Base-by-base conservation (phyloP, 2,888 invertebrate species). In the Torymus tubicola region DNA sequence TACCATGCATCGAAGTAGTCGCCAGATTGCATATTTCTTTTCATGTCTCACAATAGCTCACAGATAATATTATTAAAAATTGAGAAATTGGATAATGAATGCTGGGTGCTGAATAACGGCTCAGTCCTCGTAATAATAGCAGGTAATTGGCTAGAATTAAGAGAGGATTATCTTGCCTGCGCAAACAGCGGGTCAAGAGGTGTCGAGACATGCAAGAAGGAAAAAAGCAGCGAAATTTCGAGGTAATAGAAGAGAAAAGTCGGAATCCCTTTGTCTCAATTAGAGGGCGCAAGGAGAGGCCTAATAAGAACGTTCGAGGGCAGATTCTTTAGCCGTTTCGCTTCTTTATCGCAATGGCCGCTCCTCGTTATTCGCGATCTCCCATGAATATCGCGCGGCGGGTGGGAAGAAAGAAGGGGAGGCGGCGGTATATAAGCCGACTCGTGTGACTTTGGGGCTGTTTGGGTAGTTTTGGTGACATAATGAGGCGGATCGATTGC, bases 401-500 rank as follows among this genome's bases (percentile, higher is more conserved):
- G 16, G 57, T 14, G 16, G 42, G 55, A 64, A 63, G 42, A 16
- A 18, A 64, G 50, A 50, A 42, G n/a, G 69, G 55, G 68, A 68
- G 61, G 13, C 42, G 58, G 18, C 0, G 11, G 58, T 10, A 64
- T n/a, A 12, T n/a, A 42, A 42, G 82, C 31, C 31, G 83, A 85
- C 84, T 85, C 85, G 84, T 86, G 85, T 85, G 87, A 87, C 85
- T 86, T 85, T 61, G 83, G 79, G 81, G 82, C 84, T 85, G 86
- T 86, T 86, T 83, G 83, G 84, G 85, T 14, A 64, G 85, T 84
- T 87, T 87, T 84, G 83, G 84, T 85, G 87, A 86, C 87, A 87
- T 89, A 90, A 90, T 88, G 89, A 89, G 88, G 86, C 86, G 84
- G 89, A 90, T 90, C 89, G 88, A 90, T 89, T 87, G 88, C 87